phyloP scores from a whole-genome alignment of 2,113 vertebrate genomes.

The Hydropotes inermis region DNA sequence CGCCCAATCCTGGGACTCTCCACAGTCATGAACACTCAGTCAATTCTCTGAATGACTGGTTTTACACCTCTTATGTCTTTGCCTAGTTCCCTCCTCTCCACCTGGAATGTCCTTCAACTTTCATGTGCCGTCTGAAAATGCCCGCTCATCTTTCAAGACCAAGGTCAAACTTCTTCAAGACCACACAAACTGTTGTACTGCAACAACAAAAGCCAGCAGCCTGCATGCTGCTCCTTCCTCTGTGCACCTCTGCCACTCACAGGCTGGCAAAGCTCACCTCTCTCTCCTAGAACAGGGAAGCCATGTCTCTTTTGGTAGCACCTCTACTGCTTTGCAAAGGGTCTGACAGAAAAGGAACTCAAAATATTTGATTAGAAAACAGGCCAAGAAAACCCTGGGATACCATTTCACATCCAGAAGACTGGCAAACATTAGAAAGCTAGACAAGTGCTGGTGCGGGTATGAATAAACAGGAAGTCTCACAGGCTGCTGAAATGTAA shows the following conservation, averaged over 20 bases:
- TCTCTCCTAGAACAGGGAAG: not conserved
- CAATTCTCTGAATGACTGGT: not conserved
- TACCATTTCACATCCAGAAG: not conserved
- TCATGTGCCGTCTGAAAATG: not conserved
- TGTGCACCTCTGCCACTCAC: not conserved
- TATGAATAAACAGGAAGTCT: not conserved
- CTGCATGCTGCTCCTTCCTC: not conserved
- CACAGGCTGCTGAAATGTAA: not conserved
- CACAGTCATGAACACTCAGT: not conserved
- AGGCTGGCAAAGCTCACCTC: not conserved
- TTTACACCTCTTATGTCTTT: not conserved
- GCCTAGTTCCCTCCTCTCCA: not conserved
- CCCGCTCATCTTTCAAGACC: not conserved
- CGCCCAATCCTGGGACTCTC: not conserved
- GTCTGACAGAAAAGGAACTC: not conserved
- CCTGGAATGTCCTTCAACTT: not conserved
- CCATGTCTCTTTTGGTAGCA: not conserved
- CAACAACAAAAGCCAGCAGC: not conserved
- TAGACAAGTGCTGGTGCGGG: not conserved
- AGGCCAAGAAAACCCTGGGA: not conserved
- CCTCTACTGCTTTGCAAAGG: not conserved
- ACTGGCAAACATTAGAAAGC: not conserved
- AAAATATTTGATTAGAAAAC: not conserved
- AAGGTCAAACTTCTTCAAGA: not conserved
- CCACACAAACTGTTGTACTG: not conserved